Percentiles rank a stretch among this genome's conserved stretches.
phyloP scores from a whole-genome alignment of 2,113 vertebrate genomes.

The Xenopus tropicalis region UCB_Xtro_10.0 CM004447.2:77327001-77327500 shows the following conservation, averaged over 20 bases:
- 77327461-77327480: conserved; percentile 65
- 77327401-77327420: conserved; percentile 71
- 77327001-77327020: no score
- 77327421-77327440: conserved; percentile 53
- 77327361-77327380: conserved; percentile 70
- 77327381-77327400: conserved; percentile 83
- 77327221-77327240: conserved; percentile 89
- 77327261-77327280: conserved; percentile 70
- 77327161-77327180: conserved; percentile 81
- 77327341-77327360: conserved; percentile 57
- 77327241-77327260: conserved; percentile 82
- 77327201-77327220: conserved; percentile 84
- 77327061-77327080: no score
- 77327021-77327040: no score
- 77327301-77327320: conserved; percentile 66
- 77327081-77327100: no score
- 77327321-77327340: conserved; percentile 69
- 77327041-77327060: no score
- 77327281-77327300: conserved; percentile 73
- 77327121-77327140: no score
- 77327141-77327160: not conserved
- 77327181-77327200: conserved; percentile 85
- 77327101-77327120: no score
- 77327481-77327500: conserved; percentile 76
- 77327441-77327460: conserved; percentile 68